Evolutionary conservation across 2,797 vertebrate genomes (phyloP).

Genomic region (Poecilia wingei): DNA sequence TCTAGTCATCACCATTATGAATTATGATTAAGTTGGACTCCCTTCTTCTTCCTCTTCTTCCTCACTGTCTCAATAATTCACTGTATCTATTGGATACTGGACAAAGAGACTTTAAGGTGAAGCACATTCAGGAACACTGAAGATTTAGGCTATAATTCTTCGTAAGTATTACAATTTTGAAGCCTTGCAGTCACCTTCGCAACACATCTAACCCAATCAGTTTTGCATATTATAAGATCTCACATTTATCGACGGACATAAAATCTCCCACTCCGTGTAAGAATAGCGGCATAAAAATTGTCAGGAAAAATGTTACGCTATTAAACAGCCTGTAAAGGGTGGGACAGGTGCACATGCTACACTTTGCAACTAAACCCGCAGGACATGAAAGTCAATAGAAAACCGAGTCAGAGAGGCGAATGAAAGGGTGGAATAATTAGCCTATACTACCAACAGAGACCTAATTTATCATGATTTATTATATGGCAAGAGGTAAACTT

Average conservation of each 20-base stretch:
- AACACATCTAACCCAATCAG: conserved; percentile 66
- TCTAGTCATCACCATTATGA: background rate
- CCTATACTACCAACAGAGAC: conserved; percentile 57
- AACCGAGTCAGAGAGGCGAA: conserved; percentile 41
- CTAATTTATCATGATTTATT: conserved; percentile 76
- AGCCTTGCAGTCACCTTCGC: conserved; percentile 33
- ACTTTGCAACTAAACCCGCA: conserved; percentile 50
- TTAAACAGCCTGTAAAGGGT: conserved; percentile 10
- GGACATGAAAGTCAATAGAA: conserved; percentile 45
- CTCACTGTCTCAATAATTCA: background rate
- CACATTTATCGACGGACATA: conserved; percentile 45
- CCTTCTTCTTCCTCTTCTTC: background rate
- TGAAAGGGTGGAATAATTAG: conserved; percentile 68
- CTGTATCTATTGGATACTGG: background rate
- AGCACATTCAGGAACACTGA: background rate
- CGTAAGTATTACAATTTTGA: background rate
- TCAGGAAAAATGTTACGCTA: conserved; percentile 26
- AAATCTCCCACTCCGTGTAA: conserved; percentile 32
- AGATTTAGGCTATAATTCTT: conserved; percentile 7
- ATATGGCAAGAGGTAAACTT: conserved; percentile 55
- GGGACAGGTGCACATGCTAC: conserved; percentile 16
- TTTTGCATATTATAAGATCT: conserved; percentile 44
- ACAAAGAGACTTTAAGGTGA: background rate
- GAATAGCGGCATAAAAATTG: conserved; percentile 27
- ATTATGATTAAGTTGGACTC: background rate